Evolutionary conservation across 2,113 vertebrate species (phyloP).

Genomic region (Lontra canadensis): DNA sequence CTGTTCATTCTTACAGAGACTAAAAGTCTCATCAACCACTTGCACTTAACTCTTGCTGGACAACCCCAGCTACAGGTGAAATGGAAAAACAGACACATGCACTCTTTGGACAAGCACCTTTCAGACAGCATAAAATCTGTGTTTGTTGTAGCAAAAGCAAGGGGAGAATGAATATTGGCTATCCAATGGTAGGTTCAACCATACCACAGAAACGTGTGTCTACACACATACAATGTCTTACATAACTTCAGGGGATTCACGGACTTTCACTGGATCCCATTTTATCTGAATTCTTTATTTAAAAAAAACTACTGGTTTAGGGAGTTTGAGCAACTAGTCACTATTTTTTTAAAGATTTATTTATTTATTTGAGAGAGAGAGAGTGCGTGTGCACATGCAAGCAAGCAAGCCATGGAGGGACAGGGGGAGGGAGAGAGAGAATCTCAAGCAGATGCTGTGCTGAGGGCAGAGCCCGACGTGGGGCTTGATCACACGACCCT

Average conservation of each 20-base stretch:
- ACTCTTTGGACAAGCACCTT: not conserved
- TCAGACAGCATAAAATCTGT: slow-evolving; percentile 7
- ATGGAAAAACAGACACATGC: not conserved
- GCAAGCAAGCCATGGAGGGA: not conserved
- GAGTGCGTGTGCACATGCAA: too few relatives aligned
- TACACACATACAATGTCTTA: not conserved
- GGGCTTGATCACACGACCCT: not conserved
- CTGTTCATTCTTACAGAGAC: not conserved
- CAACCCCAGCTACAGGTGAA: not conserved
- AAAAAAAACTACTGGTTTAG: not conserved
- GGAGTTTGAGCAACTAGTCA: not conserved
- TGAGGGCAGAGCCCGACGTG: not conserved
- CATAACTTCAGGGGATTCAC: not conserved
- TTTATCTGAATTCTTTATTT: not conserved
- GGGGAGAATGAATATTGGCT: not conserved
- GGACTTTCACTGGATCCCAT: not conserved
- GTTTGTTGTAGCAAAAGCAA: slow-evolving; percentile 34
- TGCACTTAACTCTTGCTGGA: not conserved
- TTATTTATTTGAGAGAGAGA: not conserved
- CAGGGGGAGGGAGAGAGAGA: not conserved
- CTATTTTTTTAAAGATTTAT: not conserved
- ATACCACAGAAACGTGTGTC: not conserved
- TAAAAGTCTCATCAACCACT: not conserved
- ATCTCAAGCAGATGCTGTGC: not conserved
- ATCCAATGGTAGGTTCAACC: not conserved